phyloP scores from a whole-genome alignment of 2,113 vertebrate species.

The Myrmecophaga tridactyla region DNA sequence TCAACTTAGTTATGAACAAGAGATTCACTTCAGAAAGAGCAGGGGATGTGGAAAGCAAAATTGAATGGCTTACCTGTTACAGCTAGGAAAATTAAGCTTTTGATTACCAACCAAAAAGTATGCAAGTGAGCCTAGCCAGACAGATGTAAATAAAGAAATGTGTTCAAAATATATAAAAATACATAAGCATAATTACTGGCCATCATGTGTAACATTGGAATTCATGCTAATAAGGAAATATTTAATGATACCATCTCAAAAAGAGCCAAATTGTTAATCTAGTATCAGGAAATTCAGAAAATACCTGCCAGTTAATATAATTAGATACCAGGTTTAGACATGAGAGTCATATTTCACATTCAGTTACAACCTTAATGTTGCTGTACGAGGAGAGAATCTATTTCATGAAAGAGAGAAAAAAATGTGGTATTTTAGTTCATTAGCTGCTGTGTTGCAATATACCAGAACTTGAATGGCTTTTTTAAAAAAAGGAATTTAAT shows the following conservation, averaged over 20 bases:
- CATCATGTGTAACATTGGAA: neutral
- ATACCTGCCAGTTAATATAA: slow-evolving; percentile 15
- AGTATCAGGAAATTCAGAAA: slow-evolving; percentile 19
- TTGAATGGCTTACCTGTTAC: neutral
- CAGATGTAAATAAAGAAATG: neutral
- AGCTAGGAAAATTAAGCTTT: neutral
- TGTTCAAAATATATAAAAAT: slow-evolving; percentile 4
- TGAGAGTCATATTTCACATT: neutral
- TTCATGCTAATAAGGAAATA: slow-evolving; percentile 20
- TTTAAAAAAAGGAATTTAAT: too few species aligned
- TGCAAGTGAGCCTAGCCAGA: neutral
- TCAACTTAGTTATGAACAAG: neutral
- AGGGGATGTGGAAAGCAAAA: neutral
- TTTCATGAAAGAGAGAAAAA: neutral
- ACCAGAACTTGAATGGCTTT: too few species aligned
- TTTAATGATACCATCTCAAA: neutral
- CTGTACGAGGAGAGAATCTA: neutral
- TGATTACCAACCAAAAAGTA: neutral
- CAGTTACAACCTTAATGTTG: neutral
- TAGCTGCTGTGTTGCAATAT: too few species aligned
- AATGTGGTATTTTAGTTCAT: too few species aligned
- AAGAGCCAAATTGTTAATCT: neutral
- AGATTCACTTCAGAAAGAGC: neutral
- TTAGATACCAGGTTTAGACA: neutral
- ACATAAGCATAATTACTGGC: neutral